A percentile compares a stretch with the other conserved stretches of the same genome.
Conservation (phyloP, 92 coral and sea anemone genomes). For the Isaurus tuberculatus region DNA sequence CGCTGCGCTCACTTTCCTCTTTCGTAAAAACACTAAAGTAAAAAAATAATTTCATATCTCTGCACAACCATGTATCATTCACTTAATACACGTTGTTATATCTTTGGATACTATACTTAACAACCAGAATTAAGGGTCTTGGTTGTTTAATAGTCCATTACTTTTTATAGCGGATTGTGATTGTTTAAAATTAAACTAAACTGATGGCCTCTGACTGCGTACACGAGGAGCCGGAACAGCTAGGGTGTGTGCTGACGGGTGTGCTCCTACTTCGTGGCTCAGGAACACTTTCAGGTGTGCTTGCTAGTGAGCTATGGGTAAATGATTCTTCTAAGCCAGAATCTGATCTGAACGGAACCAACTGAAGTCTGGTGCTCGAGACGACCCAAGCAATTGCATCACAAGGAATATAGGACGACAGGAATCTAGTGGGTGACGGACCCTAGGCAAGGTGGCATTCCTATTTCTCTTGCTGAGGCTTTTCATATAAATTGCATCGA, state of each 20-base stretch:
- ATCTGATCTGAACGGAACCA: background rate
- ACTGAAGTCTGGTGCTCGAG: background rate
- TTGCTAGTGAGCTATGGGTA: background rate
- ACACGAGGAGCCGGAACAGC: constrained; percentile 11
- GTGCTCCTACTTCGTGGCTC: background rate
- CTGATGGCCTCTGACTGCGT: background rate
- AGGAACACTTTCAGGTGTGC: constrained; percentile 3
- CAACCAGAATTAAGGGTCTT: background rate
- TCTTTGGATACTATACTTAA: background rate
- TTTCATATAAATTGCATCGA: constrained; percentile 13
- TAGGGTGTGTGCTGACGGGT: background rate
- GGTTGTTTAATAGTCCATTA: constrained; percentile 5
- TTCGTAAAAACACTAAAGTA: background rate
- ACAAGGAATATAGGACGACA: background rate
- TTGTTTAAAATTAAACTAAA: background rate
- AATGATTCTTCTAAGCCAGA: background rate
- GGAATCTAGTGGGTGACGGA: background rate
- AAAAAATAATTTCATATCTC: constrained; percentile 1
- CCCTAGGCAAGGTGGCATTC: background rate
- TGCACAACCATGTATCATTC: constrained; percentile 5
- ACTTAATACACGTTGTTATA: background rate
- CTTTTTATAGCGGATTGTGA: constrained; percentile 9
- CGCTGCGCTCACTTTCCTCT: background rate
- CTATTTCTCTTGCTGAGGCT: background rate
- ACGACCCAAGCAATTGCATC: background rate